phyloP scores from a whole-genome alignment of 2,888 invertebrate species.

The Ditylenchus weischeri region DNA sequence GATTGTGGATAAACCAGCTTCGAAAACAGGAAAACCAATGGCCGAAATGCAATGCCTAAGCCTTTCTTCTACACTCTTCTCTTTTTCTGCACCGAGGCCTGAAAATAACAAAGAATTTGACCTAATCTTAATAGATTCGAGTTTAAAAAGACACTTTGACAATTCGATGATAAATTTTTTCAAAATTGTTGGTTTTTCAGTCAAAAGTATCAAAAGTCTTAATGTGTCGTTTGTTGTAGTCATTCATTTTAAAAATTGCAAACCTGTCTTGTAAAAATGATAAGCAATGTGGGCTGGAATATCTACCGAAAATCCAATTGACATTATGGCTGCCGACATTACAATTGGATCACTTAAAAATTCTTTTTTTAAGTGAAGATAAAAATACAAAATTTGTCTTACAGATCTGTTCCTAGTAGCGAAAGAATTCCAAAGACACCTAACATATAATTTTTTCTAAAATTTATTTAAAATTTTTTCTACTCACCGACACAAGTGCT shows the following conservation, averaged over 20 bases:
- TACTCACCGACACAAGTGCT: constrained; percentile 48
- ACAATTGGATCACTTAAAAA: constrained; percentile 47
- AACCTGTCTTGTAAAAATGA: constrained; percentile 50
- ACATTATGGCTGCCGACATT: constrained; percentile 55
- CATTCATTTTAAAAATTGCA: neutral
- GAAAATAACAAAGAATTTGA: too few relatives aligned
- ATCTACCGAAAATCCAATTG: constrained; percentile 56
- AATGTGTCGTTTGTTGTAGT: too few relatives aligned
- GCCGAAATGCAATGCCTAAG: constrained; percentile 48
- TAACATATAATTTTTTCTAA: constrained; percentile 17
- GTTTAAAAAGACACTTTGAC: too few relatives aligned
- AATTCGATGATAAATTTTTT: too few relatives aligned
- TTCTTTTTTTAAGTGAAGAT: too few relatives aligned
- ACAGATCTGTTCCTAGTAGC: constrained; percentile 51
- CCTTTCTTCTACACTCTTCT: constrained; percentile 32
- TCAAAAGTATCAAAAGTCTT: too few relatives aligned
- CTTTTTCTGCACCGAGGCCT: constrained; percentile 22
- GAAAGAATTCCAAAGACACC: constrained; percentile 57
- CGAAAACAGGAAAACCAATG: constrained; percentile 56
- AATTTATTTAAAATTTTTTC: neutral
- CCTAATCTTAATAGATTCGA: constrained; percentile 6
- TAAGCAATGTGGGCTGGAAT: constrained; percentile 57
- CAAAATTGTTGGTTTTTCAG: neutral
- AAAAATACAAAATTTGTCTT: neutral
- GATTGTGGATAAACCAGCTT: constrained; percentile 51